These are phyloP conservation scores for Mus spicilegus DNA, from an alignment of 2,113 vertebrate species.

Conservation along the genomic window DNA sequence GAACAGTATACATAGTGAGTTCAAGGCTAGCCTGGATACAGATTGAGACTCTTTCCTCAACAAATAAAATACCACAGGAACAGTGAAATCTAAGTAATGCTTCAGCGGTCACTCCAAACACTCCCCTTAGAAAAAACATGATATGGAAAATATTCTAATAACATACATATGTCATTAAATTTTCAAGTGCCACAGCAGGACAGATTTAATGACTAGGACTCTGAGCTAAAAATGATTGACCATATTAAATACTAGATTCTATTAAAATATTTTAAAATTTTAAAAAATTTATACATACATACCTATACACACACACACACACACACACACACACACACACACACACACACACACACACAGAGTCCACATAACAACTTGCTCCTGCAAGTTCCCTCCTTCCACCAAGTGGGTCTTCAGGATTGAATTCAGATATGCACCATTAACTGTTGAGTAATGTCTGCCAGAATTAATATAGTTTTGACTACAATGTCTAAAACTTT, in stretches of 20 bases:
- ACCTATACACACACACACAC: too few relatives aligned
- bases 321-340: too few relatives aligned
- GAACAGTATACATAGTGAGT: not conserved
- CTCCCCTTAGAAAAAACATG: constrained; percentile 45
- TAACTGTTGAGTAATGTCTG: not conserved
- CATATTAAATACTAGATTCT: constrained; percentile 8
- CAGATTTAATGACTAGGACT: not conserved
- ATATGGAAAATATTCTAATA: constrained; percentile 34
- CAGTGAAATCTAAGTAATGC: not conserved
- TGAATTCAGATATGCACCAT: not conserved
- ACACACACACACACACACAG: too few relatives aligned
- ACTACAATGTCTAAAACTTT: constrained; percentile 20
- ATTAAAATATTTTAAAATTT: constrained; percentile 15
- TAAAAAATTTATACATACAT: not conserved
- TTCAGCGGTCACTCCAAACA: constrained; percentile 2
- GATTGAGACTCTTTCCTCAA: not conserved
- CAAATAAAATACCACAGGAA: not conserved
- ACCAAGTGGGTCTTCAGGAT: not conserved
- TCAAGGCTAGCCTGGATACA: not conserved
- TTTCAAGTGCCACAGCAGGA: not conserved
- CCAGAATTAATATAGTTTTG: not conserved
- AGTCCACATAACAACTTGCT: not conserved
- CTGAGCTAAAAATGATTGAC: constrained; percentile 28
- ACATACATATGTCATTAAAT: constrained; percentile 12
- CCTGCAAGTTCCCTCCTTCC: not conserved